Evolutionary conservation across 1,140 invertebrate genomes (phyloP), one percentile per base, ranked within the genome.

Genomic region (Drosophila ohnishii): DNA sequence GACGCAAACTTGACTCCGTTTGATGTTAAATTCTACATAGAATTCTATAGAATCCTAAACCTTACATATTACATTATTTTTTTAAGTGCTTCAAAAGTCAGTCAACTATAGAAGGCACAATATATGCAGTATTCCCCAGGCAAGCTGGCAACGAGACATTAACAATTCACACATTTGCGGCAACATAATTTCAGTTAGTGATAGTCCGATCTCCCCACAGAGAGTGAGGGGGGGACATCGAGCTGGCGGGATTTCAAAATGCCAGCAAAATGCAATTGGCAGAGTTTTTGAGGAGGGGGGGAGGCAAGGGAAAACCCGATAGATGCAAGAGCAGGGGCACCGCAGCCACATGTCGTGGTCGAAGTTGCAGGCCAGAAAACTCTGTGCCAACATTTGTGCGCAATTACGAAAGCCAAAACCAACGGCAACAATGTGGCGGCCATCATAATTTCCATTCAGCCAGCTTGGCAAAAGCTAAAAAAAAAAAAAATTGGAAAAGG

Each of bases 161-260:
- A 87, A 79, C 83, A 87, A 87, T 87, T 87, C 84, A 67, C 84
- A 87, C 83, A 86, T 86, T 86, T 86, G 82, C 75, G 56, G 83
- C 83, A 79, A 69, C 83, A 87, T 88, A 87, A 86, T 88, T 86
- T 87, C 60, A 71, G 78, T 78, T 63, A 64, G 79, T 57, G 61
- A 79, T 77, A 84, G 58, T 44, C 58, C 51, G 51, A 53, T 53
- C 51, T 53, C 32, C 51, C 32, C 51, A 25, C 37, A 40, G 35
- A 75, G 40, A 30, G 62, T 14, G 10, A 30, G 39, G 34, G 34
- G 32, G 59, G 16, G 13, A 9, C 13, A 8, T 16, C 9, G 32
- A 34, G 35, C 30, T 35, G 63, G 34, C 51, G 44, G 61, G 45
- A 73, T 67, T 79, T 67, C 32, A 42, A 80, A 79, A 79, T 75